These are phyloP conservation scores for Vipera ursinii DNA, from an alignment of 2,797 vertebrate genomes.

Conservation along the genomic window DNA sequence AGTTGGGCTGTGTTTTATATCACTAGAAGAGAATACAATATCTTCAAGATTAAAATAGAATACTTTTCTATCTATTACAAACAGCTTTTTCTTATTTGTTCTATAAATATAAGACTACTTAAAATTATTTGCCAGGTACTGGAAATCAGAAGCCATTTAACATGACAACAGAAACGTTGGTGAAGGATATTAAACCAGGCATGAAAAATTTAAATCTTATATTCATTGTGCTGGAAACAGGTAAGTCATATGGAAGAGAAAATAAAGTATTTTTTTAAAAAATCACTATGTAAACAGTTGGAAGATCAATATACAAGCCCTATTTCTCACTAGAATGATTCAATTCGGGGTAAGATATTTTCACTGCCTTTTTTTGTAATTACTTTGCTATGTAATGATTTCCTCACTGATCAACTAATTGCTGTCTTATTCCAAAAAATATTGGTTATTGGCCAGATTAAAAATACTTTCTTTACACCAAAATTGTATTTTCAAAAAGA, in stretches of 20 bases:
- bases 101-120: neutral
- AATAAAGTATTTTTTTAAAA: neutral
- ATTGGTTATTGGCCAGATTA: neutral
- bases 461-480: neutral
- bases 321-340: neutral
- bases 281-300: neutral
- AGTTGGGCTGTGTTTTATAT: neutral
- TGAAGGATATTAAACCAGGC: conserved; percentile 85
- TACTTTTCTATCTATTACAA: neutral
- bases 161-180: conserved; percentile 81
- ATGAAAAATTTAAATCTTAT: conserved; percentile 84
- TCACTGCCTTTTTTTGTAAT: neutral
- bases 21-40: neutral
- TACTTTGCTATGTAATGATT: neutral
- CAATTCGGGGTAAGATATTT: neutral
- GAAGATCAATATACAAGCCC: neutral
- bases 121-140: conserved; percentile 24
- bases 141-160: conserved; percentile 47
- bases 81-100: neutral
- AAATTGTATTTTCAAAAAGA: neutral
- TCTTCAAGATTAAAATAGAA: neutral
- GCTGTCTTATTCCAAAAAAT: neutral
- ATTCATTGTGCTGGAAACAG: conserved; percentile 85
- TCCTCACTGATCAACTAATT: neutral
- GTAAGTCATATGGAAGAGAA: conserved; percentile 54